phyloP scores from a whole-genome alignment of 2,888 invertebrate genomes.

The Mellilla xanthometata region DNA sequence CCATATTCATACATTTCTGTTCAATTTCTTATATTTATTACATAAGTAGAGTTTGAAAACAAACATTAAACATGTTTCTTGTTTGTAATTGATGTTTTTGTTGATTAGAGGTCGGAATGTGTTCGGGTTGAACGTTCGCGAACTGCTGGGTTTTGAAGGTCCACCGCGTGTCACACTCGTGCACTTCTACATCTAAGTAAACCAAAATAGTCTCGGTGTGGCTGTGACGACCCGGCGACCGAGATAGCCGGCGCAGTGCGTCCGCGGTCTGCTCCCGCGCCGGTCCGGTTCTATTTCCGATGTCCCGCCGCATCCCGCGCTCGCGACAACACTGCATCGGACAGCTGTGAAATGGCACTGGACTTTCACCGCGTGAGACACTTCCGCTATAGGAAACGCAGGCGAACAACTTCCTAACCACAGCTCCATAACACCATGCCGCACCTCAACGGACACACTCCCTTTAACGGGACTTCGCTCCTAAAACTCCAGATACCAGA shows the following conservation, averaged over 20 bases:
- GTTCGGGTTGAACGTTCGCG: conserved; percentile 36
- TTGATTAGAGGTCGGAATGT: conserved; percentile 19
- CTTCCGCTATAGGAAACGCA: conserved; percentile 75
- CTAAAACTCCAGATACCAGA: conserved; percentile 67
- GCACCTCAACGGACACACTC: conserved; percentile 39
- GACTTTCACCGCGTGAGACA: conserved; percentile 67
- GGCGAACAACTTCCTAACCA: conserved; percentile 49
- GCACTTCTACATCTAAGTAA: conserved; percentile 81
- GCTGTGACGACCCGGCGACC: conserved; percentile 74
- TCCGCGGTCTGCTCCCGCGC: conserved; percentile 75
- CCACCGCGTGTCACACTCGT: conserved; percentile 63
- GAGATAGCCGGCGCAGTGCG: conserved; percentile 77
- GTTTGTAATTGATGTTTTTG: too few relatives aligned
- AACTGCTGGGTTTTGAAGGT: conserved; percentile 58
- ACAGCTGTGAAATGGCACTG: conserved; percentile 73
- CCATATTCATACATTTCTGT: too few relatives aligned
- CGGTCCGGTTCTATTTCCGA: conserved; percentile 81
- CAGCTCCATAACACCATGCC: conserved; percentile 55
- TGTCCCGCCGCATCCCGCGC: conserved; percentile 69
- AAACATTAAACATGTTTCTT: too few relatives aligned
- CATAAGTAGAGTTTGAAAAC: too few relatives aligned
- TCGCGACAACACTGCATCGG: conserved; percentile 67
- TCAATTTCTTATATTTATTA: too few relatives aligned
- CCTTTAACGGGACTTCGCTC: conserved; percentile 43
- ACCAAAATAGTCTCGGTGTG: conserved; percentile 77